These are phyloP conservation scores for Antheraea assamensis DNA, from an alignment of 2,888 invertebrate species.

Conservation along the genomic window DNA sequence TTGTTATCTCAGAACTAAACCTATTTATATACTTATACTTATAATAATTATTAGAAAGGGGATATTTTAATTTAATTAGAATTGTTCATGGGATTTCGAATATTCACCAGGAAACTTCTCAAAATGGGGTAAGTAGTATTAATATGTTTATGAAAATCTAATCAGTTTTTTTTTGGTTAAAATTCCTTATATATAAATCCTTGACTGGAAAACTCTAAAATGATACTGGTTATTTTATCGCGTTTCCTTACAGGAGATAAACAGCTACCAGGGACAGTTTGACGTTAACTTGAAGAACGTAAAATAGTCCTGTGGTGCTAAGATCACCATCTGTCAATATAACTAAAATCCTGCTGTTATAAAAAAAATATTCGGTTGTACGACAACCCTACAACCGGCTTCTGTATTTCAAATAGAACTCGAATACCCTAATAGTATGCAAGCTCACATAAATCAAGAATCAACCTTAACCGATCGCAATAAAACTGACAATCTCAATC, in stretches of 20 bases:
- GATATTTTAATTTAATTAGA: no score
- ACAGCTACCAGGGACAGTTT: background rate
- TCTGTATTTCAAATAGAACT: slow-evolving; percentile 2
- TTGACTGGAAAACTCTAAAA: no score
- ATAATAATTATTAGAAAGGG: no score
- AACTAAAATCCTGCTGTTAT: slow-evolving; percentile 2
- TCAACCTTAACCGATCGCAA: slow-evolving; percentile 15
- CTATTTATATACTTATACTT: no score
- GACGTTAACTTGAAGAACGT: background rate
- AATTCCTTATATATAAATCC: no score
- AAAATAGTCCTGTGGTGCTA: background rate
- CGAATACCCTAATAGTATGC: slow-evolving; percentile 9
- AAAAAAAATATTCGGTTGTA: background rate
- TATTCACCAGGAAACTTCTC: no score
- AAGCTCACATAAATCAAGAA: slow-evolving; percentile 9
- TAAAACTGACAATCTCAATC: background rate
- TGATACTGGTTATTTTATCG: no score
- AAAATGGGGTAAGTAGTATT: no score
- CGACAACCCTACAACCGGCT: slow-evolving; percentile 3
- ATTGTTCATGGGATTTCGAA: no score
- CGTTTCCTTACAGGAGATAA: background rate
- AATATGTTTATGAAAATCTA: no score
- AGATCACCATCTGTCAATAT: background rate
- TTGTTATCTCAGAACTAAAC: no score
- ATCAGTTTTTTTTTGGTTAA: no score